Conservation (phyloP, 2,888 invertebrate species). For the Xanthorhoe spadicearia region DNA sequence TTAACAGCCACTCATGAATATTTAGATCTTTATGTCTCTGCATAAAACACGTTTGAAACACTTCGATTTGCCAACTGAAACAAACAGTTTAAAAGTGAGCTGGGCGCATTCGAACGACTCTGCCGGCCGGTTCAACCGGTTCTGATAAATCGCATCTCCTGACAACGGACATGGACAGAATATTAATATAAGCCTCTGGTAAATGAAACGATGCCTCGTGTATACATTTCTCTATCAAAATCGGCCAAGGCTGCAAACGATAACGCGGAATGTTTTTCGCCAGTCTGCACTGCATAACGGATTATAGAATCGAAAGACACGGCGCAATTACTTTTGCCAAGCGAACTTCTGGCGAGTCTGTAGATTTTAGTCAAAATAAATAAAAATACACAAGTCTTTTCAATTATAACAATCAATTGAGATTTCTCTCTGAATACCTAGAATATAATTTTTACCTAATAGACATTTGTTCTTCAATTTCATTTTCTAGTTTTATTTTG, state of each 20-base stretch:
- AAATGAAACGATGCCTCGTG: background rate
- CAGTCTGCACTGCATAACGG: background rate
- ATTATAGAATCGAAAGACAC: too few relatives aligned
- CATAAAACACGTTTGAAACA: conserved; percentile 6
- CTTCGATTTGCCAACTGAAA: conserved; percentile 69
- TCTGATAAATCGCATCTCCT: conserved; percentile 80
- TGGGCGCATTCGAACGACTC: conserved; percentile 64
- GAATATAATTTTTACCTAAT: too few relatives aligned
- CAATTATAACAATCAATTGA: too few relatives aligned
- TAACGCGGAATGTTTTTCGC: conserved; percentile 7
- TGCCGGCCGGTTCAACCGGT: conserved; percentile 76
- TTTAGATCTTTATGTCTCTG: background rate
- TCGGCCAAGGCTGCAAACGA: conserved; percentile 26
- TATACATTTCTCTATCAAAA: conserved; percentile 11
- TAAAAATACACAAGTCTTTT: too few relatives aligned
- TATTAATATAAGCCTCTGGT: conserved; percentile 43
- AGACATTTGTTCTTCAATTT: too few relatives aligned
- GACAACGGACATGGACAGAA: conserved; percentile 67
- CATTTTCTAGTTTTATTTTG: too few relatives aligned
- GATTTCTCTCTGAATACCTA: too few relatives aligned
- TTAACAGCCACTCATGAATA: too few relatives aligned
- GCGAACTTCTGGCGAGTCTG: too few relatives aligned
- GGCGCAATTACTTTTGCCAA: too few relatives aligned
- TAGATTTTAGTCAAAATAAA: too few relatives aligned
- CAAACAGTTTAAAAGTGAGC: conserved; percentile 70